Percentiles rank a stretch among this genome's conserved stretches.
Evolutionary conservation across 2,888 invertebrate genomes (phyloP).

Genomic region (Lasius platythorax): DNA sequence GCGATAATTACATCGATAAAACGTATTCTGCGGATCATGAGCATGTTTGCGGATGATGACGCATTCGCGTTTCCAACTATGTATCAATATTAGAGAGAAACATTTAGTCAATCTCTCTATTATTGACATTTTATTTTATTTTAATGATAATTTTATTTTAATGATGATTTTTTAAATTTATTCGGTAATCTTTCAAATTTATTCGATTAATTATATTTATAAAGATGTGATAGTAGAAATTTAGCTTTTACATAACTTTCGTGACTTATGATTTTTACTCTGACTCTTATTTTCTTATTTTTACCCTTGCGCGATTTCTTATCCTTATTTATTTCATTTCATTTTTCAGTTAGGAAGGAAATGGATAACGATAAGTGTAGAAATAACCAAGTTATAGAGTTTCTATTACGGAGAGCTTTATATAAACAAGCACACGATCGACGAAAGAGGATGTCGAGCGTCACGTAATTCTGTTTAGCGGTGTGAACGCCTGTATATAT

Average conservation of each 20-base stretch:
- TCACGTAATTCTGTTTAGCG: slow-evolving; percentile 45
- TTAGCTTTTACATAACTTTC: background rate
- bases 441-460: slow-evolving; percentile 12
- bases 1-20: slow-evolving; percentile 45
- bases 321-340: background rate
- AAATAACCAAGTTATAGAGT: slow-evolving; percentile 9
- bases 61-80: background rate
- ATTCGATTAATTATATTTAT: background rate
- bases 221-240: background rate
- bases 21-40: slow-evolving; percentile 19
- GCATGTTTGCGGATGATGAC: background rate
- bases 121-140: background rate
- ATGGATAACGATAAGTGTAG: background rate
- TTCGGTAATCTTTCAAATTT: background rate
- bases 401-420: slow-evolving; percentile 30
- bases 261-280: background rate
- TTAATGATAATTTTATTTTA: too few species aligned
- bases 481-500: background rate
- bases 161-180: background rate
- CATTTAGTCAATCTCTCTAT: slow-evolving; percentile 4
- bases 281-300: background rate
- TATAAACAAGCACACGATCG: background rate
- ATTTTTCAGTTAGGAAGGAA: background rate
- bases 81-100: background rate
- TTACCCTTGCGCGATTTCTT: background rate